A percentile compares a stretch with the other conserved stretches of the same genome.
These are phyloP conservation scores for human DNA, from an alignment of 2,113 vertebrate species.

Conservation along the genomic window DNA sequence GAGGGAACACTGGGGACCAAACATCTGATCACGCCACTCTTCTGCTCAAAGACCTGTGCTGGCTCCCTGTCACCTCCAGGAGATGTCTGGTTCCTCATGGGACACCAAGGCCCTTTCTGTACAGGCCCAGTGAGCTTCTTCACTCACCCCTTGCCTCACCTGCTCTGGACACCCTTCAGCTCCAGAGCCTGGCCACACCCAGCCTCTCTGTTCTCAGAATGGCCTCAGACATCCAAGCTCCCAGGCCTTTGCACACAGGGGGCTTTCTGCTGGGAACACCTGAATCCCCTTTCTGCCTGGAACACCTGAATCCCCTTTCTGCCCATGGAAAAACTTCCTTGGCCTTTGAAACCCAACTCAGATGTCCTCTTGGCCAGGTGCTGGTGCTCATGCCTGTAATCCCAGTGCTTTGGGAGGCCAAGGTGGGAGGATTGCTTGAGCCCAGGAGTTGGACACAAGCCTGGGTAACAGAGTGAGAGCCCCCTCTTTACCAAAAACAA, in stretches of 20 bases:
- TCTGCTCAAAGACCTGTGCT: not conserved
- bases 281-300: not conserved
- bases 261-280: not conserved
- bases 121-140: not conserved
- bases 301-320: not conserved
- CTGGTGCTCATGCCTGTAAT: too few species aligned
- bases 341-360: not conserved
- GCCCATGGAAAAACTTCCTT: not conserved
- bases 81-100: not conserved
- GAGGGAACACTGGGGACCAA: not conserved
- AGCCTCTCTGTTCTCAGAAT: not conserved
- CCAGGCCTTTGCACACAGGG: not conserved
- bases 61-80: not conserved
- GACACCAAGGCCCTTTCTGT: not conserved
- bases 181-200: not conserved
- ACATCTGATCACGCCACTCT: not conserved
- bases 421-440: too few species aligned
- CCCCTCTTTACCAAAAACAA: too few species aligned
- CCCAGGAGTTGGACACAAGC: too few species aligned
- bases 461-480: too few species aligned
- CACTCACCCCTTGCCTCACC: accelerated
- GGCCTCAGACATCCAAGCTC: not conserved
- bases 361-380: not conserved
- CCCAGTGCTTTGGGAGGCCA: too few species aligned
- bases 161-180: not conserved